These are phyloP conservation scores for Mormyrus iriodes DNA, from an alignment of 2,113 vertebrate genomes.

Conservation along the genomic window DNA sequence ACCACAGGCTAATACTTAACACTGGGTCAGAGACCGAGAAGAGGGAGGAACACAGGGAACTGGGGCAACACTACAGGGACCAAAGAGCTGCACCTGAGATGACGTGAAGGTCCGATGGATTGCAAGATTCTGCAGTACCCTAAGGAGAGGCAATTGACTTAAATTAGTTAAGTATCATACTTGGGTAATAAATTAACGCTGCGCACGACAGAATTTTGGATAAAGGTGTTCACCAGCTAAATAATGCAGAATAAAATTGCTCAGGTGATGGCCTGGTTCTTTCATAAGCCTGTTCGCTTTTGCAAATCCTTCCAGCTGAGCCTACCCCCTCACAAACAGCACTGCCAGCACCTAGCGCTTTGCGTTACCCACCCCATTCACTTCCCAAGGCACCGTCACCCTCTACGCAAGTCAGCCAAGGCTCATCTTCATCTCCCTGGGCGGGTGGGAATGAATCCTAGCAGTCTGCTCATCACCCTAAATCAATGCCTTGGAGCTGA, in stretches of 20 bases:
- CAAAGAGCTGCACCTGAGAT: background rate
- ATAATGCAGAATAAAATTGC: background rate
- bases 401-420: background rate
- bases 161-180: background rate
- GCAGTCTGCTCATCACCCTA: conserved; percentile 27
- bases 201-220: background rate
- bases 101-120: background rate
- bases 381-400: conserved; percentile 15
- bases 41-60: background rate
- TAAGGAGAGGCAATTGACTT: background rate
- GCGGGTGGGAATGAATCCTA: conserved; percentile 20
- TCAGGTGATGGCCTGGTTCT: background rate
- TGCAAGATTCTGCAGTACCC: background rate
- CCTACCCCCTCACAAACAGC: background rate
- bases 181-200: background rate
- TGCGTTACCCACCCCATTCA: background rate
- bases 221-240: background rate
- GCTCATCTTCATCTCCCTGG: conserved; percentile 17
- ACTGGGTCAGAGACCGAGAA: background rate
- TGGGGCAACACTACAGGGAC: background rate
- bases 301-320: background rate
- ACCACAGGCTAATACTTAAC: background rate
- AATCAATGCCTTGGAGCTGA: conserved; percentile 32
- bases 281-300: background rate
- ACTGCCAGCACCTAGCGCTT: background rate